A percentile compares a stretch with the other conserved stretches of the same genome.
Conservation (phyloP, 2,113 vertebrate genomes). For the Epinephelus fuscoguttatus region DNA sequence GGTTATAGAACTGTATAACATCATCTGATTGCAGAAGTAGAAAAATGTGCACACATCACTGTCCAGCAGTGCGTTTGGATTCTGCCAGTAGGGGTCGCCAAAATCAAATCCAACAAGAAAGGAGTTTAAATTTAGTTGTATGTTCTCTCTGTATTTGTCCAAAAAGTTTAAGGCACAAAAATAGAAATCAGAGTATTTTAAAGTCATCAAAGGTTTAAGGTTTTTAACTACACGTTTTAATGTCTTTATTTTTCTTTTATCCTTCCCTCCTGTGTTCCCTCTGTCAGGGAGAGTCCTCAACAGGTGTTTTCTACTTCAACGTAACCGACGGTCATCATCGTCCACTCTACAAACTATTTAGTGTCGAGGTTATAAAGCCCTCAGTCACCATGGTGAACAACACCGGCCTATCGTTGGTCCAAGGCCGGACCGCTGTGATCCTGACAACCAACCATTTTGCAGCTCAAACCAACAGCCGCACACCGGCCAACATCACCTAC, state of each 20-base stretch:
- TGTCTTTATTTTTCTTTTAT: background rate
- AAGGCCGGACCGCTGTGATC: conserved; percentile 85
- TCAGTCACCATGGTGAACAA: conserved; percentile 87
- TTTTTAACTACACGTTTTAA: background rate
- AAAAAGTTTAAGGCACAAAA: no score
- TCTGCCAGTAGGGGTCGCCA: background rate
- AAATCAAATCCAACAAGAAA: no score
- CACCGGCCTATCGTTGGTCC: conserved; percentile 85
- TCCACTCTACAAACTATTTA: conserved; percentile 90
- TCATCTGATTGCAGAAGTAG: no score
- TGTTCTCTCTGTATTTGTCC: no score
- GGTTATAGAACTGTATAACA: background rate
- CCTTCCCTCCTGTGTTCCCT: background rate
- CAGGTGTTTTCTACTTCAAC: conserved; percentile 91
- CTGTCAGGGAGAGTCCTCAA: conserved; percentile 82
- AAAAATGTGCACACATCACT: background rate
- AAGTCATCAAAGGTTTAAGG: background rate
- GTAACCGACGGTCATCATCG: conserved; percentile 89
- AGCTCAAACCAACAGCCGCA: conserved; percentile 86
- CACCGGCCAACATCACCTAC: conserved; percentile 85
- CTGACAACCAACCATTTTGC: conserved; percentile 87
- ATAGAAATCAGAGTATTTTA: no score
- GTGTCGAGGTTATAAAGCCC: conserved; percentile 87
- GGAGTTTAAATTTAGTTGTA: no score
- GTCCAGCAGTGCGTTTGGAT: background rate